Conservation (phyloP, 2,888 invertebrate genomes). For the Latheticus oryzae region DNA sequence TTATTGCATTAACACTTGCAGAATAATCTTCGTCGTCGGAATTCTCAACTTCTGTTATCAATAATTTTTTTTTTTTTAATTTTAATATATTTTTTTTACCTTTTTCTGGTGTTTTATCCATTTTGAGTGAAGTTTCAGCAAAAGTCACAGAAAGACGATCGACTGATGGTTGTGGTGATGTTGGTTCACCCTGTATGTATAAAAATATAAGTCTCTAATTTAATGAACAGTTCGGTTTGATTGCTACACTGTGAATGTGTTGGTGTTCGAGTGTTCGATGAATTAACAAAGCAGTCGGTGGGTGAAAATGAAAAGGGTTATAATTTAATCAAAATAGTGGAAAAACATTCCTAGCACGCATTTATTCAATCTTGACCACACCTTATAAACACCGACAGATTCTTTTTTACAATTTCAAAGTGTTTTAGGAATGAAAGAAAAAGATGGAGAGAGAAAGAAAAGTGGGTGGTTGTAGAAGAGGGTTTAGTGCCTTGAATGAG, state of each 20-base stretch:
- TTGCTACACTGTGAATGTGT: constrained; percentile 11
- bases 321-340: constrained; percentile 64
- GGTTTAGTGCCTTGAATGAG: too few relatives aligned
- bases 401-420: constrained; percentile 44
- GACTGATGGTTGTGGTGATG: constrained; percentile 77
- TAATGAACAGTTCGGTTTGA: too few relatives aligned
- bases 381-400: constrained; percentile 52
- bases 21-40: constrained; percentile 89
- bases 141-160: constrained; percentile 81
- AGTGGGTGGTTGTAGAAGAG: too few relatives aligned
- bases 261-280: constrained; percentile 30
- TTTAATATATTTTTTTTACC: too few relatives aligned
- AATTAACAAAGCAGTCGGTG: constrained; percentile 45
- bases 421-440: constrained; percentile 7
- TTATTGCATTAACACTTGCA: constrained; percentile 85
- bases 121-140: constrained; percentile 69
- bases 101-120: constrained; percentile 56
- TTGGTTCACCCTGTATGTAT: constrained; percentile 68
- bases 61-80: constrained; percentile 32
- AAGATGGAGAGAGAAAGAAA: constrained; percentile 26
- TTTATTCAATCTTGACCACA: constrained; percentile 62
- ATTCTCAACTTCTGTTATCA: constrained; percentile 64
- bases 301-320: constrained; percentile 61
- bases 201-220: too few relatives aligned
- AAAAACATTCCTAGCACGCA: constrained; percentile 63